Evolutionary conservation across 2,888 invertebrate species (phyloP).

Genomic region (Agonum fuliginosum): DNA sequence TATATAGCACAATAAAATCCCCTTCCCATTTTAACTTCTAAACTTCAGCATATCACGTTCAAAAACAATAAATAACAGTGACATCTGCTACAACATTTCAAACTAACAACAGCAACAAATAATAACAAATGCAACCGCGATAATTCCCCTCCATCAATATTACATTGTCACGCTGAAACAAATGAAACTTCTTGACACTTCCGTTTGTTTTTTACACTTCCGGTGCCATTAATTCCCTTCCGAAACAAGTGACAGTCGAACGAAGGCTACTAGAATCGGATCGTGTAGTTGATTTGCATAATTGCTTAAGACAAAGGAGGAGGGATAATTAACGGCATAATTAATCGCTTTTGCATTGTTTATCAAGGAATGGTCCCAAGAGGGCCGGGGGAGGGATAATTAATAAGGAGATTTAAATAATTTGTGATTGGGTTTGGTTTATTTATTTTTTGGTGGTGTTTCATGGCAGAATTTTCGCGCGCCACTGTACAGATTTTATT

Average conservation of each 20-base stretch:
- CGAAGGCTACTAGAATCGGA: constrained; percentile 1
- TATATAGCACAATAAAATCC: background rate
- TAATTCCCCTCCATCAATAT: background rate
- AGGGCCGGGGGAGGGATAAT: background rate
- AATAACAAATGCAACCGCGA: background rate
- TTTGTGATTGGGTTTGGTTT: too few relatives aligned
- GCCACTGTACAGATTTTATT: too few relatives aligned
- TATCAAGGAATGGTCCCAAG: constrained; percentile 25
- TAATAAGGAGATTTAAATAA: too few relatives aligned
- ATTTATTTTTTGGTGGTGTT: too few relatives aligned
- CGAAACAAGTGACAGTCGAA: constrained; percentile 36
- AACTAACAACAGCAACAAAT: background rate
- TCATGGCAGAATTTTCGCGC: too few relatives aligned
- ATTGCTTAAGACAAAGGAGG: constrained; percentile 42
- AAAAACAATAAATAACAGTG: constrained; percentile 21
- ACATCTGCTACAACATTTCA: constrained; percentile 4
- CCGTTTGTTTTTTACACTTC: constrained; percentile 28
- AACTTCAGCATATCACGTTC: constrained; percentile 20
- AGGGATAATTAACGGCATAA: constrained; percentile 14
- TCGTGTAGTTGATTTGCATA: constrained; percentile 48
- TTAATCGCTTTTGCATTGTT: constrained; percentile 19
- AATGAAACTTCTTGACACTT: constrained; percentile 34
- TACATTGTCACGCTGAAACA: background rate
- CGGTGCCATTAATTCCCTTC: constrained; percentile 38
- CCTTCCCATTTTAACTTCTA: background rate